Evolutionary conservation across 1,140 invertebrate species (phyloP).

Genomic region (Meloidogyne exigua): DNA sequence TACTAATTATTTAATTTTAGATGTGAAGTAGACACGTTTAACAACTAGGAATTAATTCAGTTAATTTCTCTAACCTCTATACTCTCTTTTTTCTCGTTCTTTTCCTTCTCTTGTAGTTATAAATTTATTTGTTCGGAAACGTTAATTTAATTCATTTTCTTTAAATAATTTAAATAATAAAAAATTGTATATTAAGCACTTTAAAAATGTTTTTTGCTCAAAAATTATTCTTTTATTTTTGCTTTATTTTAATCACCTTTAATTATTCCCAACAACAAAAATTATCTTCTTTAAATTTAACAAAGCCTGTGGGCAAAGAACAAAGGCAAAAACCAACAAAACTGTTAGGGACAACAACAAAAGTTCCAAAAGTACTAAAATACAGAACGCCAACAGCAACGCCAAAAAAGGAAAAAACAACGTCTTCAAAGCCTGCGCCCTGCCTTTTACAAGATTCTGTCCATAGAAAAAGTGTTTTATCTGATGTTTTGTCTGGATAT

Average conservation of each 20-base stretch:
- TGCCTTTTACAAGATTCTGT: constrained; percentile 42
- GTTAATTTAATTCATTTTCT: too few relatives aligned
- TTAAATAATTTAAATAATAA: too few relatives aligned
- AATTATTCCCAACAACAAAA: background rate
- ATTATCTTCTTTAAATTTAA: background rate
- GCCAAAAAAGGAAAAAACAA: background rate
- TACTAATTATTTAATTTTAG: too few relatives aligned
- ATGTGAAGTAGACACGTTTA: too few relatives aligned
- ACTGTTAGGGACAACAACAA: background rate
- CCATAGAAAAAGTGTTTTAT: constrained; percentile 57
- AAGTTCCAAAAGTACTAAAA: background rate
- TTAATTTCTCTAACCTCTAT: too few relatives aligned
- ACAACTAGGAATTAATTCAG: too few relatives aligned
- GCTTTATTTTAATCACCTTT: background rate
- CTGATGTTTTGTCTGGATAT: constrained; percentile 54
- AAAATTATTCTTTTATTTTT: background rate
- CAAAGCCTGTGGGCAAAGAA: background rate
- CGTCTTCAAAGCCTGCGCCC: background rate
- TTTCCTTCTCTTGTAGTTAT: too few relatives aligned
- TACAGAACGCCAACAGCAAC: background rate
- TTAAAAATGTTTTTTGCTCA: constrained; percentile 5
- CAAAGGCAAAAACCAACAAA: background rate
- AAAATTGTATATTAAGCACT: too few relatives aligned
- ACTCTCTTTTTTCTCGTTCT: background rate
- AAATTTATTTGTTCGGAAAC: too few relatives aligned